A percentile compares a stretch with the other conserved stretches of the same genome.
These are phyloP conservation scores for Heterohyrax brucei DNA, from an alignment of 2,797 vertebrate genomes.

Conservation along the genomic window DNA sequence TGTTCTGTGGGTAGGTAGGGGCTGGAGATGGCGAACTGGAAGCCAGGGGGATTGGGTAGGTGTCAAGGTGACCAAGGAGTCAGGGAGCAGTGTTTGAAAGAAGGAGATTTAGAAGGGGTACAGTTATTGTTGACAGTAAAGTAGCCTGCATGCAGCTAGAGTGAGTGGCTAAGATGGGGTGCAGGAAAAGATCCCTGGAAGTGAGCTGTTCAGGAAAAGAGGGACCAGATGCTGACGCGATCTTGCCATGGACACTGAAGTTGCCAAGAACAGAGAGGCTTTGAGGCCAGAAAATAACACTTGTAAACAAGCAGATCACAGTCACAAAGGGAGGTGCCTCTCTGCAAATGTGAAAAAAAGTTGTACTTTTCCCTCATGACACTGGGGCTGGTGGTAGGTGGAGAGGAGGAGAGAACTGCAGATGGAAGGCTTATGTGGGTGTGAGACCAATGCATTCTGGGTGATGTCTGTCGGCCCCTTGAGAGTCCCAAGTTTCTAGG, in stretches of 20 bases:
- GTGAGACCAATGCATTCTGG: conserved; percentile 27
- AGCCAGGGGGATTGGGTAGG: background rate
- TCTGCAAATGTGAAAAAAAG: background rate
- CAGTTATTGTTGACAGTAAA: background rate
- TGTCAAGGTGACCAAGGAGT: background rate
- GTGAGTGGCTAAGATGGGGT: background rate
- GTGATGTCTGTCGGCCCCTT: background rate
- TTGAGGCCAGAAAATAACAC: background rate
- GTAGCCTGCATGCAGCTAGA: background rate
- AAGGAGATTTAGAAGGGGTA: background rate
- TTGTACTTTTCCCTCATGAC: background rate
- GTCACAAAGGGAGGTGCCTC: conserved; percentile 2
- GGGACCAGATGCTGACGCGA: background rate
- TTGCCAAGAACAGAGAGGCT: conserved; percentile 6
- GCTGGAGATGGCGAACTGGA: background rate
- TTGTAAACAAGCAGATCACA: background rate
- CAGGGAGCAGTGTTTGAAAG: background rate
- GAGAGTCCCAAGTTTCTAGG: conserved; percentile 22
- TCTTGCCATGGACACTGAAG: background rate
- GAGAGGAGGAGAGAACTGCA: background rate
- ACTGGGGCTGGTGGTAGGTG: background rate
- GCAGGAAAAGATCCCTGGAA: background rate
- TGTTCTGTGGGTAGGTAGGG: background rate
- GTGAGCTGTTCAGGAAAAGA: background rate
- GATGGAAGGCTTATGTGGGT: background rate